Evolutionary conservation across 2,888 invertebrate species (phyloP).

Genomic region (Teleiodes luculella): DNA sequence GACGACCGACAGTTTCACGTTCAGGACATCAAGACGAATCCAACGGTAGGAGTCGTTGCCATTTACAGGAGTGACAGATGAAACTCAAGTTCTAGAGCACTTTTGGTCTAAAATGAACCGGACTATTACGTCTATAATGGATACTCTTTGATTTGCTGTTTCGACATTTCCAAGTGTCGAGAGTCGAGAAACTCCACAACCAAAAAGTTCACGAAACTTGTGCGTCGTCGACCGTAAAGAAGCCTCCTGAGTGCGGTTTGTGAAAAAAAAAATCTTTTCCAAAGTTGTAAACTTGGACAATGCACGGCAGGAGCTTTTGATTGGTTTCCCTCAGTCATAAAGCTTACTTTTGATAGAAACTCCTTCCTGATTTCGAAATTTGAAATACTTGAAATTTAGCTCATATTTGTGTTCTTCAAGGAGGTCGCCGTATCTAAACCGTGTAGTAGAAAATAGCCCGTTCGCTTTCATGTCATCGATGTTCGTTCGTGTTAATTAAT

Average conservation of each 20-base stretch:
- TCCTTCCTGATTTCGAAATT: neutral
- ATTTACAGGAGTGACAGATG: too few species aligned
- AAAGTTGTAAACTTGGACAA: neutral
- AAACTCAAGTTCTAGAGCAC: too few species aligned
- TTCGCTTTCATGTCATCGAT: slow-evolving; percentile 1
- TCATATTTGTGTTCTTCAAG: neutral
- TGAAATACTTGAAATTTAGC: neutral
- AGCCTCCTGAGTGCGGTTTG: neutral
- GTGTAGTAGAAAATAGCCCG: slow-evolving; percentile 4
- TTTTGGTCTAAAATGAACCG: too few species aligned
- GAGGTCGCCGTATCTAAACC: neutral
- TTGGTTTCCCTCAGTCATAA: neutral
- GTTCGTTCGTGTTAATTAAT: slow-evolving; percentile 21
- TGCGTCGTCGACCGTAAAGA: neutral
- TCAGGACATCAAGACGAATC: too few species aligned
- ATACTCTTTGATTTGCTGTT: too few species aligned
- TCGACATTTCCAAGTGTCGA: neutral
- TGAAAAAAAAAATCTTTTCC: neutral
- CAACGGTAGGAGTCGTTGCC: too few species aligned
- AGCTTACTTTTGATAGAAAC: neutral
- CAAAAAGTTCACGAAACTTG: neutral
- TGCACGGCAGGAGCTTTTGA: neutral
- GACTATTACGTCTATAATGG: too few species aligned
- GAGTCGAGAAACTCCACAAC: neutral
- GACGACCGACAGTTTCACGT: too few species aligned